Conservation (phyloP, 1,140 invertebrate species). For the Scaptomyza hsui region DNA sequence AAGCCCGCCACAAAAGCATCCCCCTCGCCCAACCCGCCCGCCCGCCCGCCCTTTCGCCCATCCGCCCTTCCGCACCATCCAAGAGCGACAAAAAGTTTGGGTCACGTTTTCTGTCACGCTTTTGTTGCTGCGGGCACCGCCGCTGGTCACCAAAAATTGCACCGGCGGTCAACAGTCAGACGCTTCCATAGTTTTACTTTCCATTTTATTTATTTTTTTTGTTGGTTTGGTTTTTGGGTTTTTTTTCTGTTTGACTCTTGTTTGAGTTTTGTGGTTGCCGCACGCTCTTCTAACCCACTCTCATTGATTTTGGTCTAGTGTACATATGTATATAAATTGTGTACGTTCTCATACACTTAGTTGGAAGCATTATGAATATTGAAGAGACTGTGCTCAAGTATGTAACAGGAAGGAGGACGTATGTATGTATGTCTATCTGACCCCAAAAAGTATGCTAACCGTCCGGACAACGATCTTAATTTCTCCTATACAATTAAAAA, state of each 20-base stretch:
- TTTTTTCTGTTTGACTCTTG: no score
- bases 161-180: slow-evolving; percentile 67
- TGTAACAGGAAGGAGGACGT: no score
- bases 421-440: no score
- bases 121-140: slow-evolving; percentile 34
- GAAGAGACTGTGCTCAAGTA: not conserved
- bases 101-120: slow-evolving; percentile 78
- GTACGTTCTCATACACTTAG: slow-evolving; percentile 3
- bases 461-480: no score
- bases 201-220: not conserved
- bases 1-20: slow-evolving; percentile 60
- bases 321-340: not conserved
- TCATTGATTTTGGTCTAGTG: not conserved
- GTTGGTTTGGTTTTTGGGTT: not conserved
- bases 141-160: slow-evolving; percentile 60
- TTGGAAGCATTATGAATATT: slow-evolving; percentile 20
- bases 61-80: no score
- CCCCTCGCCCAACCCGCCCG: no score
- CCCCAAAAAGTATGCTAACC: no score
- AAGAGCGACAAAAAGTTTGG: slow-evolving; percentile 59
- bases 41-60: no score
- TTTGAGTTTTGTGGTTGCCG: slow-evolving; percentile 11
- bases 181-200: slow-evolving; percentile 25
- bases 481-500: no score
- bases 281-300: slow-evolving; percentile 6